A percentile compares a stretch with the other conserved stretches of the same genome.
Conservation (phyloP, 2,888 invertebrate species). For the Silvanus unidentatus region DNA sequence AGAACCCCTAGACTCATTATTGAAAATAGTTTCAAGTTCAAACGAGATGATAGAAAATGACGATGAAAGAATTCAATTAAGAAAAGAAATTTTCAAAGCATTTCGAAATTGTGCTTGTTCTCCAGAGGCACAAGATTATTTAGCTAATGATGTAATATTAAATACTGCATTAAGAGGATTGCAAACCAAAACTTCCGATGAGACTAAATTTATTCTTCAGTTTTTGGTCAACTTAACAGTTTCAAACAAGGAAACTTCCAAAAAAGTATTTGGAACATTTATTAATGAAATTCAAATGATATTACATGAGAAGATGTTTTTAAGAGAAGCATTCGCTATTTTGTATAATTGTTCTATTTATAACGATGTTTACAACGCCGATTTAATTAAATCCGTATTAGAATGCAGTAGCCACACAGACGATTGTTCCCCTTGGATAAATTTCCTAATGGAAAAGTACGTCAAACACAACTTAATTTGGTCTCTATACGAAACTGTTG, state of each 20-base stretch:
- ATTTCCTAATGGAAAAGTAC: conserved; percentile 36
- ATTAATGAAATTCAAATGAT: conserved; percentile 47
- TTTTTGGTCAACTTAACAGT: conserved; percentile 55
- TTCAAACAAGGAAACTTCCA: conserved; percentile 52
- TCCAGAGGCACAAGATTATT: conserved; percentile 51
- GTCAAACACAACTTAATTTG: background rate
- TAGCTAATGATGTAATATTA: conserved; percentile 46
- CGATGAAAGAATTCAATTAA: too few relatives aligned
- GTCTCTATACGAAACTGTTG: background rate
- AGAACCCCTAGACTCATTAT: too few relatives aligned
- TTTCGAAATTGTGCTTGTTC: conserved; percentile 53
- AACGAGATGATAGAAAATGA: too few relatives aligned
- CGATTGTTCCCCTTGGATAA: conserved; percentile 35
- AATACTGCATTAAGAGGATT: conserved; percentile 23
- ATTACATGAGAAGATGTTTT: conserved; percentile 11
- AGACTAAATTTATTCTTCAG: conserved; percentile 52
- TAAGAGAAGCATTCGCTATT: conserved; percentile 34
- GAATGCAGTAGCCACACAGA: conserved; percentile 8
- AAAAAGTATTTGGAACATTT: conserved; percentile 53
- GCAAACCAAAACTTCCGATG: conserved; percentile 43
- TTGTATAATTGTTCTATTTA: conserved; percentile 59
- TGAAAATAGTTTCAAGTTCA: too few relatives aligned
- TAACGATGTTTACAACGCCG: conserved; percentile 48
- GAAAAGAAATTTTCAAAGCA: conserved; percentile 20
- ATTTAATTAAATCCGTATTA: conserved; percentile 23